Evolutionary conservation across 2,113 vertebrate genomes (phyloP).

Genomic region (Microcebus ravelobensis): DNA sequence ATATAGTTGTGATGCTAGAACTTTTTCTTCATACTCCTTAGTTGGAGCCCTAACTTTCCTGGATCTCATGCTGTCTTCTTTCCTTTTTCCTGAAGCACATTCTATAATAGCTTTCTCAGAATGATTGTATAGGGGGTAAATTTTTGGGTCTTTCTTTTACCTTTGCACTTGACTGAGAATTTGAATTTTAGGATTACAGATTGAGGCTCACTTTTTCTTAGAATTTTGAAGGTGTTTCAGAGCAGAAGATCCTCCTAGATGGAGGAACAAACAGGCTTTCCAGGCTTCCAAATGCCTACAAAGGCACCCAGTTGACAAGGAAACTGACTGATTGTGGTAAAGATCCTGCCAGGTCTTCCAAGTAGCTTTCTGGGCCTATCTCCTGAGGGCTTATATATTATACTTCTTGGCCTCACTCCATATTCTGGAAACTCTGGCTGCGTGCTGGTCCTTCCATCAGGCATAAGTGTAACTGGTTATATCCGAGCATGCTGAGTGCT

Average conservation of each 20-base stretch:
- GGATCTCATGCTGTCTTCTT: not conserved
- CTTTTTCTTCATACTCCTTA: not conserved
- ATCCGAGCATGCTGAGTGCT: not conserved
- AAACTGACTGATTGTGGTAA: not conserved
- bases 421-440: not conserved
- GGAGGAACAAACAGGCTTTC: not conserved
- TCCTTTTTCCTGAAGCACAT: not conserved
- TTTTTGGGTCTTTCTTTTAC: not conserved
- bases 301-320: not conserved
- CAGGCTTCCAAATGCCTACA: not conserved
- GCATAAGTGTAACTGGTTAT: not conserved
- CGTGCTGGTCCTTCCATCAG: not conserved
- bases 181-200: conserved; percentile 1
- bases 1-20: not conserved
- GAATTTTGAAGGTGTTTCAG: not conserved
- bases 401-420: not conserved
- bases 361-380: not conserved
- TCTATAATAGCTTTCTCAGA: not conserved
- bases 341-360: not conserved
- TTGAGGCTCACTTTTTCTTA: not conserved
- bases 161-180: not conserved
- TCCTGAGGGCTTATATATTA: not conserved
- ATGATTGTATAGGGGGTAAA: not conserved
- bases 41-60: not conserved
- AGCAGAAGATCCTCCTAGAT: not conserved